Conservation (phyloP, 2,888 invertebrate genomes). For the Lamellibrachia columna region DNA sequence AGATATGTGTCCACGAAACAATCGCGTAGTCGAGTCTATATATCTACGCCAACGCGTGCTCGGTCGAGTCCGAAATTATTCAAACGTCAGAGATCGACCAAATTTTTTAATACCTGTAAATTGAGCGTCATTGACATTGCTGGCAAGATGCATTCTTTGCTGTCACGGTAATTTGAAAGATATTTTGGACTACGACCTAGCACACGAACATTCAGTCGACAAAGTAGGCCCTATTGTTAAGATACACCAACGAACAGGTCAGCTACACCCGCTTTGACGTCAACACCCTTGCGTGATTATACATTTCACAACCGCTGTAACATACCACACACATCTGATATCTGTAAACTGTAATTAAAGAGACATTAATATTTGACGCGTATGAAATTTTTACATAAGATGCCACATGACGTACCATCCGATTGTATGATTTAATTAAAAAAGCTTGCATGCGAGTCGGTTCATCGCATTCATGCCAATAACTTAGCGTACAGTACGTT, state of each 20-base stretch:
- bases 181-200: too few relatives aligned
- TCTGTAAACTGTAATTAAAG: not conserved
- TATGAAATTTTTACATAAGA: not conserved
- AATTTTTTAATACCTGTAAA: not conserved
- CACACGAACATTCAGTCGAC: too few relatives aligned
- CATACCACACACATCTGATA: too few relatives aligned
- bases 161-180: too few relatives aligned
- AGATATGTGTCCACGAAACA: not conserved
- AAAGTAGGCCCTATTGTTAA: too few relatives aligned
- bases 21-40: not conserved
- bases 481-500: not conserved
- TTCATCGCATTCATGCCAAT: not conserved
- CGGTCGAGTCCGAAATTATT: not conserved
- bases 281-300: too few relatives aligned
- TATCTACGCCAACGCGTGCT: not conserved
- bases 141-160: too few relatives aligned
- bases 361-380: not conserved
- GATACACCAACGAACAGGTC: too few relatives aligned
- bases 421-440: conserved; percentile 9
- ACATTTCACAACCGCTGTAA: too few relatives aligned
- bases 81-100: not conserved
- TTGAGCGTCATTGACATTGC: too few relatives aligned
- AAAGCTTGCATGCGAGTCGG: not conserved
- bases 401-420: not conserved
- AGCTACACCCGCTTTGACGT: too few relatives aligned